Evolutionary conservation across 2,888 invertebrate species (phyloP), one percentile per base, ranked within the genome.

Genomic region (Cosmia trapezina): DNA sequence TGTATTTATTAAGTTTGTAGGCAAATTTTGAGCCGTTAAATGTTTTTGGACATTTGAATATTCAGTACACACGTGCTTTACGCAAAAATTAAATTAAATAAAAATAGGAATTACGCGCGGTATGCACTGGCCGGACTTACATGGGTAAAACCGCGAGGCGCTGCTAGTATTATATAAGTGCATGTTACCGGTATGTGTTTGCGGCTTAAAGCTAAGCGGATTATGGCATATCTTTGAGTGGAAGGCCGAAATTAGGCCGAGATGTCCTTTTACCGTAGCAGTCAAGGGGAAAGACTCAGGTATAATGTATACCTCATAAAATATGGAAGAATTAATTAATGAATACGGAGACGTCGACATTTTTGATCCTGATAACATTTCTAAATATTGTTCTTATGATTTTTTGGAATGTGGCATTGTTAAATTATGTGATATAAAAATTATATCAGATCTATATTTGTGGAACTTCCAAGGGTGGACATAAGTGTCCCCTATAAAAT

Each of bases 261-360:
- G 56, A 73, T 75, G 71, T 70, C 74, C 87, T 77, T 83, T 79
- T 72, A 73, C 54, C 57, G 54, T 57, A 49, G 61, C 57, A 83
- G 83, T 84, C 85, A 89, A 88, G 84, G 87, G 86, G 80, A 87
- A 86, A 86, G 87, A 87, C 83, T 86, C 86, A 70, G 85, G 73
- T 87, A 86, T 80, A 86, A 86, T 86, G 87, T 73, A 87, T 86
- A 84, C 83, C 88, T 88, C 86, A 90, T 91, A 91, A 92, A 92
- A 90, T 92, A 92, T 90, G 83, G 70, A 88, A 86, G 93, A 93
- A 92, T 94, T 94, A 93, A 94, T 94, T 93, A 94, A 91, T 89
- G 84, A 90, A 90, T 70, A 75, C 73, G n/a, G 74, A 56, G 70
- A 47, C 63, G 80, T 60, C 78, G 85, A 84, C 84, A 81, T 83